Evolutionary conservation across 2,888 invertebrate species (phyloP), one percentile per base, ranked within the genome.

Genomic region (Drosophila limbata): DNA sequence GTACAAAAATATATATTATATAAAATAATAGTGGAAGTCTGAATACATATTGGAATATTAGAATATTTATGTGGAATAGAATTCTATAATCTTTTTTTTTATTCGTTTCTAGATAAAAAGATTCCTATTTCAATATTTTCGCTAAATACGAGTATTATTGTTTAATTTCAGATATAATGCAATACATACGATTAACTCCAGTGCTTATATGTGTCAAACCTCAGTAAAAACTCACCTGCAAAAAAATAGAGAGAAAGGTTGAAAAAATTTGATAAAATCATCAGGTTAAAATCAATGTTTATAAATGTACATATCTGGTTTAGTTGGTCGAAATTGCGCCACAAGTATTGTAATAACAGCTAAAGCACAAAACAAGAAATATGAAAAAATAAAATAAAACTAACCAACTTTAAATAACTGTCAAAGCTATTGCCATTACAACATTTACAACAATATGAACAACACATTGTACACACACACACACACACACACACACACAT

Each of bases 211-310:
- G 37, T 19, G 55, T 5, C 13, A 45, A 35, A 25, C n/a, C 5
- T 21, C 19, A 11, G 15, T 33, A 5, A 40, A 35, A 52, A 79
- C 72, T 78, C 77, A 80, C 78, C 78, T 78, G 73, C n/a, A 79
- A 78, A 10, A 71, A 48, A 19, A 50, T 6, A 15, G 33, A 65
- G 10, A 53, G 15, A 62, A 11, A 53, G 21, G 66, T 9, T 33
- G 13, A 9, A 17, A 50, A 48, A 19, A 47, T n/a, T n/a, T 21
- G 48, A 8, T 47, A 21, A 66, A 64, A 64, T 70, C 50, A 61
- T 63, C 19, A 60, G 31, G 47, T 74, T 53, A 37, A 70, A 71
- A 73, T 70, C 51, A 63, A 75, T 72, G 62, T 65, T 55, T 55
- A 42, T 67, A 59, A 52, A 52, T 69, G 51, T 28, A n/a, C n/a